Percentiles rank a stretch among this genome's conserved stretches.
These are phyloP conservation scores for Axis porcinus DNA, from an alignment of 2,113 vertebrate genomes.

Conservation along the genomic window DNA sequence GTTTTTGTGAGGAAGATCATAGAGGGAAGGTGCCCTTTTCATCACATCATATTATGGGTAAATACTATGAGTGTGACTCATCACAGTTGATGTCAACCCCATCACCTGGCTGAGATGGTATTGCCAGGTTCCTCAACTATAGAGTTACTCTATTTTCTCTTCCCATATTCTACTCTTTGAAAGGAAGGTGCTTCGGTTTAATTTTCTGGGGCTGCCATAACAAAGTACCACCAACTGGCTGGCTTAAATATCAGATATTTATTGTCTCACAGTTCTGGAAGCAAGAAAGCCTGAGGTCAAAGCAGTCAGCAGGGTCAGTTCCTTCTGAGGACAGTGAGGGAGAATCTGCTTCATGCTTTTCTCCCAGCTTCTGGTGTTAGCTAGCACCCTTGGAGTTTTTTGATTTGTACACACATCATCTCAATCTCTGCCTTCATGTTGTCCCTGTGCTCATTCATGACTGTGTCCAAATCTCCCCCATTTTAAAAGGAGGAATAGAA, in stretches of 20 bases:
- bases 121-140: background rate
- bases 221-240: background rate
- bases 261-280: background rate
- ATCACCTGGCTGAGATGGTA: background rate
- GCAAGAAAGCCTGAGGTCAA: background rate
- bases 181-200: background rate
- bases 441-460: accelerated
- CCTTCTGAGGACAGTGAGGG: background rate
- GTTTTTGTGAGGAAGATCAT: background rate
- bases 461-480: background rate
- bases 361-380: background rate
- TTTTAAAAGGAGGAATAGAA: background rate
- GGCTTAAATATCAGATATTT: background rate
- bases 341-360: background rate
- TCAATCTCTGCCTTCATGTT: background rate
- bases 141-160: background rate
- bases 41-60: background rate
- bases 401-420: background rate
- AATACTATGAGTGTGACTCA: background rate
- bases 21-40: background rate
- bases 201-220: background rate
- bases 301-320: background rate
- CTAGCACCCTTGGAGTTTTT: background rate
- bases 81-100: too few species aligned
- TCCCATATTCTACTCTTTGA: background rate